Base-by-base conservation (phyloP, 2,888 invertebrate genomes). In the Ligdia adustata region DNA sequence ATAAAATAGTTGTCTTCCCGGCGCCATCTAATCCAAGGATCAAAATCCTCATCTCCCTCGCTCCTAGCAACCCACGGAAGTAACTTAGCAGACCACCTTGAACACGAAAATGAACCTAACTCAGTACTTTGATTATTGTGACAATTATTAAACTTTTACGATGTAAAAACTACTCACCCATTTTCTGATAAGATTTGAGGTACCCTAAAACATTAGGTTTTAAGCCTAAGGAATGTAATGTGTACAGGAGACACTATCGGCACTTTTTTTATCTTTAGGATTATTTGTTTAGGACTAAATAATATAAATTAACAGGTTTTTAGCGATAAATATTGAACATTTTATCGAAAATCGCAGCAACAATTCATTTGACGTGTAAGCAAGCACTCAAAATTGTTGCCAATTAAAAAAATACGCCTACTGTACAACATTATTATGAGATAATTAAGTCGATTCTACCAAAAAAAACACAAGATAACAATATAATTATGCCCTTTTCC, bases 1-100 rank as follows among this genome's bases (percentile, higher is more conserved):
- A 99, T 57, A 99, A 90, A 86, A 99, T 99, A 53, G 99, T 99
- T 0, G 99, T 99, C 92, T 99, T 99, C 60, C 99, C 99, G 78
- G 99, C 99, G 52, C 99, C 99, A 86, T 99, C 99, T 64, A 99
- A 91, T 3, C 99, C 99, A 45, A 99, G 92, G 82, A 99, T 99
- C 66, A 99, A 91, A 84, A 99, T 99, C 73, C 99, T 92, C 96
- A 99, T 98, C 92, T 99, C 99, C 71, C 98, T 95, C 58, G 97
- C 97, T 29, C 99, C 99, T 79, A 99, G 93, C 66, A 99, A 92
- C 68, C 96, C 96, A 72, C 97, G 95, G 91, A 99, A 99, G 90
- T 98, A 99, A 91, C 98, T 98, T 83, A 99, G 93, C 79, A 99
- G 91, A 79, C 98, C 98, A 91, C 99, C 99, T 97, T 87, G 29